Percentiles rank a stretch among this genome's conserved stretches.
These are phyloP conservation scores for Cydia strobilella DNA, from an alignment of 1,140 invertebrate genomes.

Conservation along the genomic window DNA sequence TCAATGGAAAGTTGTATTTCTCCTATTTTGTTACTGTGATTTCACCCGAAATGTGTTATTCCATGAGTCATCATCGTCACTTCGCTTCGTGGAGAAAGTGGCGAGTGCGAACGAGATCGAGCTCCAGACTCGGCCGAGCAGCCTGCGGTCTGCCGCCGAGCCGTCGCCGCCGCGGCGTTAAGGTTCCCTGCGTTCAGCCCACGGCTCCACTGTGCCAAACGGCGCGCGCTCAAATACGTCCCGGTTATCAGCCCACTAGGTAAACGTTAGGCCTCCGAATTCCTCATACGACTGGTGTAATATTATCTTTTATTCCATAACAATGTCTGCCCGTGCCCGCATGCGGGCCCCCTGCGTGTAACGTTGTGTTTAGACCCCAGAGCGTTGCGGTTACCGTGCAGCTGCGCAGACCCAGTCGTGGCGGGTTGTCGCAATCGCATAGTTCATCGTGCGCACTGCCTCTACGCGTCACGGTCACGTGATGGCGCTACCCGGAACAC, in stretches of 20 bases:
- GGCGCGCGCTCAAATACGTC: constrained; percentile 48
- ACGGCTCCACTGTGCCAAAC: constrained; percentile 43
- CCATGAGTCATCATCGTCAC: constrained; percentile 74
- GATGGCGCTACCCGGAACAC: constrained; percentile 14
- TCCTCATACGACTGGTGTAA: constrained; percentile 42
- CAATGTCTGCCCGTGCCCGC: constrained; percentile 38
- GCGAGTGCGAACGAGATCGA: constrained; percentile 48
- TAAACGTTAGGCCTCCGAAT: constrained; percentile 69
- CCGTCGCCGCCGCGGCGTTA: constrained; percentile 37
- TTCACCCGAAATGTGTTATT: constrained; percentile 77
- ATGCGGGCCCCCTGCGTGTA: constrained; percentile 52
- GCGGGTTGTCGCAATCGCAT: constrained; percentile 17
- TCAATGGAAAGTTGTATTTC: constrained; percentile 51
- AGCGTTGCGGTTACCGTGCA: constrained; percentile 35
- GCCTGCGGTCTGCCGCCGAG: constrained; percentile 34
- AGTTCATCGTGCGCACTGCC: constrained; percentile 8
- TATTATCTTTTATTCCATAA: background rate
- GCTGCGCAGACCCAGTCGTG: constrained; percentile 29
- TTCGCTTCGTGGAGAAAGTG: constrained; percentile 54
- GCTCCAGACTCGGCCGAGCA: constrained; percentile 41
- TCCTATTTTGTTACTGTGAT: constrained; percentile 63
- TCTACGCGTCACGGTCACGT: constrained; percentile 17
- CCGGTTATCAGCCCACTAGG: constrained; percentile 77
- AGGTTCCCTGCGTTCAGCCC: constrained; percentile 40
- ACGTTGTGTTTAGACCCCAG: constrained; percentile 61